These are phyloP conservation scores for Saccopteryx bilineata DNA, from an alignment of 2,113 vertebrate species.

Conservation along the genomic window DNA sequence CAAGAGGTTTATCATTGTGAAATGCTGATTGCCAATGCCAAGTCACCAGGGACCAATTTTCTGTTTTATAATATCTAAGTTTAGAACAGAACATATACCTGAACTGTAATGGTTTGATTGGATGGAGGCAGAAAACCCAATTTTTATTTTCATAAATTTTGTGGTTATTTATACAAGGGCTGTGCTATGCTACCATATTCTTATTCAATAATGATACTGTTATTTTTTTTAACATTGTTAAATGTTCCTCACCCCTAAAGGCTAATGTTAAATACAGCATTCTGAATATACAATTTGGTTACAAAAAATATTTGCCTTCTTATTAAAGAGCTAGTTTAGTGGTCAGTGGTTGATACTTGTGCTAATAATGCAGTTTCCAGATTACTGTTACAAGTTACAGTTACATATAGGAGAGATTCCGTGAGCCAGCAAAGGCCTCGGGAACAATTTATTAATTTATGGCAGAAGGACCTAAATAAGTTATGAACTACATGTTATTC, in stretches of 20 bases:
- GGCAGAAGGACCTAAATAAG: conserved; percentile 81
- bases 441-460: conserved; percentile 70
- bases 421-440: conserved; percentile 59
- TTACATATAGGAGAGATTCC: conserved; percentile 9
- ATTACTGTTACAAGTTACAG: conserved; percentile 63
- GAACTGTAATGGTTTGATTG: conserved; percentile 83
- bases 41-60: conserved; percentile 90
- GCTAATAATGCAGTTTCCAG: conserved; percentile 71
- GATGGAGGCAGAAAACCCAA: conserved; percentile 76
- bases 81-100: conserved; percentile 85
- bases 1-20: conserved; percentile 67
- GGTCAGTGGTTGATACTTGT: conserved; percentile 84
- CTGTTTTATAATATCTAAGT: conserved; percentile 78
- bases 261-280: conserved; percentile 88
- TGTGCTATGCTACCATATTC: conserved; percentile 85
- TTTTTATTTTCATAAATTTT: conserved; percentile 74
- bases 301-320: conserved; percentile 86
- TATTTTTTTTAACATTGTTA: conserved; percentile 79
- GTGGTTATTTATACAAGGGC: conserved; percentile 85
- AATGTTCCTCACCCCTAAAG: conserved; percentile 84
- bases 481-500: conserved; percentile 67
- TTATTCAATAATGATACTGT: conserved; percentile 73
- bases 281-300: conserved; percentile 87
- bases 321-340: conserved; percentile 84
- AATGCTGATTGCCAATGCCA: conserved; percentile 81